Percentiles rank a stretch among this genome's conserved stretches.
Evolutionary conservation across 2,113 vertebrate genomes (phyloP).

Genomic region (Guaruba guarouba): DNA sequence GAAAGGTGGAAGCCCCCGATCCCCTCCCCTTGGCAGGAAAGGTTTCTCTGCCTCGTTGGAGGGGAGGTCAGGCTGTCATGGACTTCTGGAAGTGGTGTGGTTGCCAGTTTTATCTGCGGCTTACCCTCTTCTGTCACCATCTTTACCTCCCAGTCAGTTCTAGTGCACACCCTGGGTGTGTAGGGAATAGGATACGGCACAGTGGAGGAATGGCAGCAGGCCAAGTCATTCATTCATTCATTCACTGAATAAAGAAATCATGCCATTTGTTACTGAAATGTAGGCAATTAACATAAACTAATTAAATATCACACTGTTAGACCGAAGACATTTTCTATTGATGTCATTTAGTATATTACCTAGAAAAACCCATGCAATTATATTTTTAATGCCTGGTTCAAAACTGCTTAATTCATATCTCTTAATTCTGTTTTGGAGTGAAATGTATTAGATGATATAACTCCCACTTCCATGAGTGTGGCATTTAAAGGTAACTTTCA

Average conservation of each 20-base stretch:
- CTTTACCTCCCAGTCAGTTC: not conserved
- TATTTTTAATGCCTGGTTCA: not conserved
- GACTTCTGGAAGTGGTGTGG: not conserved
- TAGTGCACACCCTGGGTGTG: not conserved
- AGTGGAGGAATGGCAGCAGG: not conserved
- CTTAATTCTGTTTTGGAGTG: not conserved
- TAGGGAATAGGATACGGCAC: not conserved
- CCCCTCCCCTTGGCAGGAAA: accelerated
- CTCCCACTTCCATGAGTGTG: not conserved
- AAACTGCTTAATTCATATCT: not conserved
- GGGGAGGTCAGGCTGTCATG: not conserved
- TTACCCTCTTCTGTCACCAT: not conserved
- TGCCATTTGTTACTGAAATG: not conserved
- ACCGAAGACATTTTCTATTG: not conserved
- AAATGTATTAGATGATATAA: not conserved
- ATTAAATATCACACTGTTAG: not conserved
- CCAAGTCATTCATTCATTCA: not conserved
- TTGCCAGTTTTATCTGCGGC: not conserved
- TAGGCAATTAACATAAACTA: not conserved
- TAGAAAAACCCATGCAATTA: slow-evolving; percentile 8
- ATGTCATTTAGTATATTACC: not conserved
- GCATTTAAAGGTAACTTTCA: not conserved
- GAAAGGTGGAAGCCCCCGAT: not conserved
- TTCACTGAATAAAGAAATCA: not conserved
- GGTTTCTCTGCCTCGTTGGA: not conserved